Base-by-base conservation (phyloP, 1,140 invertebrate species). In the Diploscapter pachys region DNA sequence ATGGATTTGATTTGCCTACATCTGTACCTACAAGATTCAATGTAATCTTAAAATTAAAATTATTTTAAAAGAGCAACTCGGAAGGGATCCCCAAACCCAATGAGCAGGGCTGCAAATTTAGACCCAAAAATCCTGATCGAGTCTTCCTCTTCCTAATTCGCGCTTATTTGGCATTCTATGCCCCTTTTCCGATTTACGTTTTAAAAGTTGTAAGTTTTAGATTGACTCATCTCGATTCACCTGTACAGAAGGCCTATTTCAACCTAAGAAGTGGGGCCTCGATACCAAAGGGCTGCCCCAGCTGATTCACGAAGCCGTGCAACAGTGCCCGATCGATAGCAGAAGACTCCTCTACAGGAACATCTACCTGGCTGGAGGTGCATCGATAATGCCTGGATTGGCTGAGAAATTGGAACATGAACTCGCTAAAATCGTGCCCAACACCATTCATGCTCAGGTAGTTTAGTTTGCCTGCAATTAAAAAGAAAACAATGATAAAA, bases 241-340 rank as follows among this genome's bases (percentile, higher is more conserved):
- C 68, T 89, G 88, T 56, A 86, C 89, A 4, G 90, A 91, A 81
- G 90, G 90, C 13, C 85, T 91, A 53, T 90, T 91, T 82, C 88
- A 90, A 77, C 89, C 89, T 5, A 88, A 90, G 74, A 79, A 88
- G 52, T 91, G 89, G 89, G 90, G 89, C 53, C 86, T 89, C 72
- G 90, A 91, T 81, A 87, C 88, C 74, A 88, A 88, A 63, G 89
- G 88, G 53, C 78, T 91, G 8, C 89, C 89, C 68, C 89, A 89
- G 77, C 83, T 91, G 54, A 87, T 91, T 4, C 86, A 87, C 77
- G 88, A 89, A 77, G 89, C 89, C 31, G 88, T 91, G 71, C 87
- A 89, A 80, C 81, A 81, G 50, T 78, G 72, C 11, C 80, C 83
- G 5, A 83, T 86, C 62, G 82, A 85, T 59, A 82, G 76, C 52